Percentiles rank a stretch among this genome's conserved stretches.
phyloP scores from a whole-genome alignment of 1,140 invertebrate genomes.

The Macrosteles quadrilineatus region DNA sequence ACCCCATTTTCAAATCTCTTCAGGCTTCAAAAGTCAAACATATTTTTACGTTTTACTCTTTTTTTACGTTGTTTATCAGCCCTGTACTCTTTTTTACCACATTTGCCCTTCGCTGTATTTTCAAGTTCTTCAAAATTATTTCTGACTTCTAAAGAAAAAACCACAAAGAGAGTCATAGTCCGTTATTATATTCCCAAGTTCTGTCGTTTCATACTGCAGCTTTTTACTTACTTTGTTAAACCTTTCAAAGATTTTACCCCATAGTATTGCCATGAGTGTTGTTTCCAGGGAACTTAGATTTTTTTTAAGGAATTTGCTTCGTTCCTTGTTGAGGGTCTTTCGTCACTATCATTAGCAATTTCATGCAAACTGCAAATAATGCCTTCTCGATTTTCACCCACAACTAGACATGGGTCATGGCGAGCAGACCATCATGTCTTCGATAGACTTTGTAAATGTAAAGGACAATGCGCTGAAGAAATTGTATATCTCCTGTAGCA shows the following conservation, averaged over 20 bases:
- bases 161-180: conserved; percentile 30
- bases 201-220: too few relatives aligned
- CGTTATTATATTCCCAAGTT: conserved; percentile 15
- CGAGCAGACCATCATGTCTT: conserved; percentile 8
- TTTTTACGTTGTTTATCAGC: conserved; percentile 6
- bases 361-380: background rate
- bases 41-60: too few relatives aligned
- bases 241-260: conserved; percentile 28
- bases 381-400: background rate
- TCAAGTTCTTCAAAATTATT: conserved; percentile 27
- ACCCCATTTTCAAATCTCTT: too few relatives aligned
- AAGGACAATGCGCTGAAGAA: conserved; percentile 10
- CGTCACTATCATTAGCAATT: background rate
- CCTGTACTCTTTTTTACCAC: conserved; percentile 17
- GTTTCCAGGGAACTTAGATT: background rate
- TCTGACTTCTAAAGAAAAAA: conserved; percentile 26
- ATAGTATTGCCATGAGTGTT: conserved; percentile 24
- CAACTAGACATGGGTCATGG: background rate
- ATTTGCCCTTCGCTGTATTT: conserved; percentile 29
- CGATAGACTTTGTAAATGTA: conserved; percentile 15
- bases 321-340: conserved; percentile 5
- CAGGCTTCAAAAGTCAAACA: too few relatives aligned
- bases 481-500: conserved; percentile 15
- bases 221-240: too few relatives aligned
- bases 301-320: background rate